Evolutionary conservation across 1,140 invertebrate genomes (phyloP), one percentile per base, ranked within the genome.

Genomic region (Phymorhynchus buccinoides): DNA sequence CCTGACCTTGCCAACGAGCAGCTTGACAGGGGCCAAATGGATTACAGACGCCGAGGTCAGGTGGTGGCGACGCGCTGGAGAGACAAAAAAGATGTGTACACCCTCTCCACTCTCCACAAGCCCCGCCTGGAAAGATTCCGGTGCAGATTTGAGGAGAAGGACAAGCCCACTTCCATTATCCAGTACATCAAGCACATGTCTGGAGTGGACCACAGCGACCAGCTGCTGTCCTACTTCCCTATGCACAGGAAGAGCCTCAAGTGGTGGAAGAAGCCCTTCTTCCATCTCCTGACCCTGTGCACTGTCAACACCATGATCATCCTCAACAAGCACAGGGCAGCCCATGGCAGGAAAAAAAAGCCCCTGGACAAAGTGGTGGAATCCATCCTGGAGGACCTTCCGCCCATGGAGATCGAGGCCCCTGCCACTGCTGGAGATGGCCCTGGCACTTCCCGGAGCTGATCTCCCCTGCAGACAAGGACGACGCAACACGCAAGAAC

Each of bases 181-280:
- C 62, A 75, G 66, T 80, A 84, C 62, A 75, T 80, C 35, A 3
- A 48, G 14, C 37, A 84, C 75, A 87, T 84, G 87, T 56, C 80
- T 41, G 87, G 86, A 30, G 83, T 83, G 7, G 87, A 87, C 71
- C 77, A n/a, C n/a, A n/a, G n/a, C n/a, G n/a, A n/a, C n/a, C n/a
- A n/a, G n/a, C n/a, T n/a, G n/a, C n/a, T n/a, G 16, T 66, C 81
- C n/a, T 68, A 83, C 62, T 18, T 83, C 2, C 79, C 77, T 71
- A 73, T 71, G 35, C 62, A 77, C 56, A 86, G 84, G 71, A 83
- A 73, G 66, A 71, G 66, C n/a, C 22, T 22, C 4, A 73, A 83
- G 66, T 71, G 68, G 82, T 41, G 62, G 62, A 83, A 42, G 32
- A 73, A 83, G 42, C 82, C 35, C 1, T 37, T 73, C 35, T 71